Evolutionary conservation across 2,113 vertebrate genomes (phyloP), one percentile per base, ranked within the genome.

Genomic region (Oreochromis niloticus): DNA sequence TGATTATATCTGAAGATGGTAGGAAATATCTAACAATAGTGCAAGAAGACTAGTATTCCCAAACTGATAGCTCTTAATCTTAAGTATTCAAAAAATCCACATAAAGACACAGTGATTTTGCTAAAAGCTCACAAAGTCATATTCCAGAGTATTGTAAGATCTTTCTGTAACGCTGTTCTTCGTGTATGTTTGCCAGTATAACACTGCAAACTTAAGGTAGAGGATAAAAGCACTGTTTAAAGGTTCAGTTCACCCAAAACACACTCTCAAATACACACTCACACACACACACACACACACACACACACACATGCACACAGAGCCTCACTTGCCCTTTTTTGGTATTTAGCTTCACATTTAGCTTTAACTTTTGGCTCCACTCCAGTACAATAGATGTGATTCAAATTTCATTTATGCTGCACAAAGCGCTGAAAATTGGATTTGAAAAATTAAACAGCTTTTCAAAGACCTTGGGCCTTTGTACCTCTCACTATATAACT

Each of bases 1-100:
- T 57, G 71, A 85, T 88, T 91, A 34, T 85, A 87, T 83, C 73
- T 89, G 59, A 56, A 83, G 86, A 90, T 75, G 32, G 56, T 68
- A 54, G 84, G 75, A 91, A 90, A 87, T 88, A 89, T 84, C 75
- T 63, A 87, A 88, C 89, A 87, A 90, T 81, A 61, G 86, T 73
- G 36, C 68, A 81, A 78, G 78, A 88, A 80, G 17, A 92, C 86
- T 73, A 81, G 36, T 54, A 30, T 66, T 88, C 52, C 61, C 63
- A 63, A 39, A 91, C 56, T 92, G 81, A 88, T 83, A 88, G 81
- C 75, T 82, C 73, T 79, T 91, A 82, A 89, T 92, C 86, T 91
- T 83, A 83, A 83, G 48, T 36, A 87, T 78, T 90, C 84, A 36
- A 75, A 66, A 54, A 84, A 56, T 78, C 34, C 50, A 73, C 46